A percentile compares a stretch with the other conserved stretches of the same genome.
Conservation (phyloP, 2,888 invertebrate genomes). For the Tetranychus piercei region DNA sequence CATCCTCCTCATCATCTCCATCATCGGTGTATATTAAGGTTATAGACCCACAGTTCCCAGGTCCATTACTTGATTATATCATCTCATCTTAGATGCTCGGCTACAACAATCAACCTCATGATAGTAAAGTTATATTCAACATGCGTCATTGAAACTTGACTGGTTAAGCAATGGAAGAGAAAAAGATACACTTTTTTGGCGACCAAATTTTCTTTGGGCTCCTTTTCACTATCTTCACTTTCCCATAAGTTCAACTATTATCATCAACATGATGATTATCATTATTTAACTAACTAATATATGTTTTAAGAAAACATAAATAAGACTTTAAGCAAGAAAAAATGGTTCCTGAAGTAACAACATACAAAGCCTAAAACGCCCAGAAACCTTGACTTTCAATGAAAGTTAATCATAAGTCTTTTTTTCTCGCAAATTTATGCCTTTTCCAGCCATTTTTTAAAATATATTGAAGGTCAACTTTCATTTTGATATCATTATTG, state of each 20-base stretch:
- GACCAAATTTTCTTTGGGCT: too few relatives aligned
- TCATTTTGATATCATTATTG: too few relatives aligned
- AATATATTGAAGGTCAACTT: too few relatives aligned
- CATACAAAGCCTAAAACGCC: neutral
- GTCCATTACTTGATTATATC: neutral
- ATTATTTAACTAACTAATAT: too few relatives aligned
- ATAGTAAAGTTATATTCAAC: neutral
- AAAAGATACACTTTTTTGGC: too few relatives aligned
- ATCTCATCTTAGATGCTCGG: neutral
- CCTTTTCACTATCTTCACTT: too few relatives aligned
- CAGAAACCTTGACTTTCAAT: neutral
- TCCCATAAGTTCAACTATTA: too few relatives aligned
- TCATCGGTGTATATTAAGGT: neutral
- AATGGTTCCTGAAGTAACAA: neutral
- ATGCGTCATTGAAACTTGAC: neutral
- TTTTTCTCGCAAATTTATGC: neutral
- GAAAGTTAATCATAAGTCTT: neutral
- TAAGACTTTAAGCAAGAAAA: too few relatives aligned
- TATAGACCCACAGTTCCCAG: constrained; percentile 1
- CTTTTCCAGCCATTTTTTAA: neutral
- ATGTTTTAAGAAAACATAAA: too few relatives aligned
- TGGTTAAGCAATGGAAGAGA: too few relatives aligned
- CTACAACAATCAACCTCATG: neutral
- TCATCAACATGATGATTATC: too few relatives aligned
- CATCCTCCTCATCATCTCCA: neutral